Percentiles rank a stretch among this genome's conserved stretches.
These are phyloP conservation scores for Hippocampus mohnikei DNA, from an alignment of 2,113 vertebrate species.

Conservation along the genomic window DNA sequence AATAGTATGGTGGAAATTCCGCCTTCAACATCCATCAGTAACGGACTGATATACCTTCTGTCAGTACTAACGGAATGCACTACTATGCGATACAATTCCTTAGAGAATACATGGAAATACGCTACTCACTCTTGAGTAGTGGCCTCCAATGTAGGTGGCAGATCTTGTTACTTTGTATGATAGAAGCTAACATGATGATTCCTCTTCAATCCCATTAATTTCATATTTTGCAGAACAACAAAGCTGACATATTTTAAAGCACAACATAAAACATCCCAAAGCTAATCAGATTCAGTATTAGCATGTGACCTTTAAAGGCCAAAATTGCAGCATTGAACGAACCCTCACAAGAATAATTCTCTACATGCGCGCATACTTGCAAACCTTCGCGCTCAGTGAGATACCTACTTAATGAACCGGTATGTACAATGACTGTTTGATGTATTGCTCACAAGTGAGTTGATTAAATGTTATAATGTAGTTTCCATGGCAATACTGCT, in stretches of 20 bases:
- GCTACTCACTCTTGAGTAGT: background rate
- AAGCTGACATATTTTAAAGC: constrained; percentile 5
- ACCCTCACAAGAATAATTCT: too few relatives aligned
- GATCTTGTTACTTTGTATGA: background rate
- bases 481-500: constrained; percentile 43
- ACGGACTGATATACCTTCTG: too few relatives aligned
- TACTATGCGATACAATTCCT: background rate
- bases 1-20: too few relatives aligned
- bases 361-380: too few relatives aligned
- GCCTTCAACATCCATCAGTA: too few relatives aligned
- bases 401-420: constrained; percentile 13
- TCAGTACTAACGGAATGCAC: background rate
- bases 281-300: constrained; percentile 14
- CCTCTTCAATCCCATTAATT: background rate
- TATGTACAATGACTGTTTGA: constrained; percentile 50
- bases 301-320: constrained; percentile 9
- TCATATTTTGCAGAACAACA: background rate
- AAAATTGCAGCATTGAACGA: too few relatives aligned
- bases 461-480: constrained; percentile 26
- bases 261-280: constrained; percentile 12
- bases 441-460: constrained; percentile 27
- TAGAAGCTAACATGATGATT: background rate
- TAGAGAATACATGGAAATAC: background rate
- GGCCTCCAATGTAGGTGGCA: background rate
- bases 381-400: too few relatives aligned